phyloP scores from a whole-genome alignment of 2,888 invertebrate genomes.

The Yponomeuta malinellus region DNA sequence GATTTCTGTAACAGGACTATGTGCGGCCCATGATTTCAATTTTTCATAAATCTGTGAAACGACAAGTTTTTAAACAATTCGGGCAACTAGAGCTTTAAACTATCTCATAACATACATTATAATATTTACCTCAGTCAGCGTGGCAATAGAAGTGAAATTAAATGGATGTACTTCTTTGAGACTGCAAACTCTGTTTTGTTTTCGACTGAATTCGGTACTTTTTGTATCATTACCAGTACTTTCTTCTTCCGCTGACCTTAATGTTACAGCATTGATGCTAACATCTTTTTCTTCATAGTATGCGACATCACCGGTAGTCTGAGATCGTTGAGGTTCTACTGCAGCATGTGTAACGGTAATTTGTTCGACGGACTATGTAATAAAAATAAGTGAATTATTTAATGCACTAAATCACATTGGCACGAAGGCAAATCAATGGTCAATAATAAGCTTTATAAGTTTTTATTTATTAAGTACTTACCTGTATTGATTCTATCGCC shows the following conservation, averaged over 20 bases:
- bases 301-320: neutral
- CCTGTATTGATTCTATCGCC: neutral
- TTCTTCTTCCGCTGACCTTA: conserved; percentile 23
- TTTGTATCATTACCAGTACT: conserved; percentile 17
- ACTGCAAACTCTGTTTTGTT: conserved; percentile 34
- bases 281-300: neutral
- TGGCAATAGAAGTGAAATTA: conserved; percentile 50
- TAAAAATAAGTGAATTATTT: neutral
- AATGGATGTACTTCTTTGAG: conserved; percentile 44
- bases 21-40: conserved; percentile 55
- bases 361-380: neutral
- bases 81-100: too few relatives aligned
- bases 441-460: too few relatives aligned
- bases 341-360: neutral
- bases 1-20: conserved; percentile 57
- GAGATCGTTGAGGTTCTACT: neutral
- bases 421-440: too few relatives aligned
- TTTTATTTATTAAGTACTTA: neutral
- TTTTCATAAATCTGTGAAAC: conserved; percentile 48
- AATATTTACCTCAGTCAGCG: conserved; percentile 50
- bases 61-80: neutral
- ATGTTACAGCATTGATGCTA: neutral
- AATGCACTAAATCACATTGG: neutral
- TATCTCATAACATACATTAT: too few relatives aligned
- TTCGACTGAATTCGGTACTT: conserved; percentile 16